Conservation (phyloP, 2,888 invertebrate genomes). For the Abrostola triplasia region DNA sequence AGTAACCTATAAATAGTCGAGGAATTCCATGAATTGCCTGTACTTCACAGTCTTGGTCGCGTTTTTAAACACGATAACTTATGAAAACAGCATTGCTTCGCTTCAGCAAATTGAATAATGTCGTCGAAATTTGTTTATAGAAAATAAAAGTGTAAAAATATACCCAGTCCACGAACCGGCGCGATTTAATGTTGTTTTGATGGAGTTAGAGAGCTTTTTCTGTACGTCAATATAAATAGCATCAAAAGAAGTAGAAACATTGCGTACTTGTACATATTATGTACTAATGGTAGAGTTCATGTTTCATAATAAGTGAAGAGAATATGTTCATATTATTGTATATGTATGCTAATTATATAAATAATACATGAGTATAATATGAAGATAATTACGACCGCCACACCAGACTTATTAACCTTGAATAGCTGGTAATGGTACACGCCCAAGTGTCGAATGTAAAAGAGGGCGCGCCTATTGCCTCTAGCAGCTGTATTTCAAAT, state of each 20-base stretch:
- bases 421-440: too few relatives aligned
- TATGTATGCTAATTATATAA: too few relatives aligned
- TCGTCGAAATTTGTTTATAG: slow-evolving; percentile 19
- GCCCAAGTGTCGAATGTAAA: too few relatives aligned
- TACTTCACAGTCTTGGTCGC: slow-evolving; percentile 14
- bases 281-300: slow-evolving; percentile 20
- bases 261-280: slow-evolving; percentile 12
- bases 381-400: too few relatives aligned
- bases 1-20: slow-evolving; percentile 37
- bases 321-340: too few relatives aligned
- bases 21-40: slow-evolving; percentile 29
- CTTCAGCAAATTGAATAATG: slow-evolving; percentile 24
- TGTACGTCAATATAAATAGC: slow-evolving; percentile 33
- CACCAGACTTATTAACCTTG: too few relatives aligned
- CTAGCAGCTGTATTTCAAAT: too few relatives aligned
- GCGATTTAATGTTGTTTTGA: slow-evolving; percentile 17
- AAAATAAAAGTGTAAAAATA: slow-evolving; percentile 22
- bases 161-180: slow-evolving; percentile 18
- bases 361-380: too few relatives aligned
- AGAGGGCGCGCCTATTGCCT: too few relatives aligned
- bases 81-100: slow-evolving; percentile 21
- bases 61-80: slow-evolving; percentile 22
- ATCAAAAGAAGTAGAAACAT: slow-evolving; percentile 34
- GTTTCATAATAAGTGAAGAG: slow-evolving; percentile 26
- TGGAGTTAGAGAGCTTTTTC: slow-evolving; percentile 21